Base-by-base conservation (phyloP, 1,140 invertebrate species). In the Trichonephila inaurata region DNA sequence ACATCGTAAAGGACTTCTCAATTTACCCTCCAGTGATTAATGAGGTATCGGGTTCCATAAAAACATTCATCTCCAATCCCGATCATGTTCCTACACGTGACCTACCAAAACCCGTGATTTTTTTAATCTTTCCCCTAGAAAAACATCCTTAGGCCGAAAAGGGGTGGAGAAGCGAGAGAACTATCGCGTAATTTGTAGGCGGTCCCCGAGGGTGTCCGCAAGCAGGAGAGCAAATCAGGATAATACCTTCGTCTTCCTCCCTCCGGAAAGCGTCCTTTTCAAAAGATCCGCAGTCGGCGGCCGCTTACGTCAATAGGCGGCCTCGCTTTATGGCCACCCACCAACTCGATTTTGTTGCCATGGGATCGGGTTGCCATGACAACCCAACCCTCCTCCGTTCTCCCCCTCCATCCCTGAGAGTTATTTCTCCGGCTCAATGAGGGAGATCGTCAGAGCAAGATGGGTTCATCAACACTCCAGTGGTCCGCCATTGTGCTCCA, bases 221-320 rank as follows among this genome's bases (percentile, higher is more conserved):
- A 72, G 91, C 85, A 82, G 86, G 86, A 82, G 92, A 93, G 92
- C 92, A 93, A 93, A 93, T 93, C 92, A 93, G 92, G 92, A 93
- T 93, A 93, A 93, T 93, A 88, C 92, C 92, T 82, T 69, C 90
- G 33, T 85, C 77, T 66, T 64, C 77, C 83, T 51, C 62, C 85
- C 85, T 61, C 86, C 85, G 85, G 85, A 89, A 88, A 72, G 83
- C 83, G 66, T 87, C 92, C 92, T 93, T 93, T 93, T 89, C 85
- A 89, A 93, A 93, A 89, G 92, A 77, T 83, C 64, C 81, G 66
- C 44, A 72, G 33, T 62, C 77, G 60, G 90, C 61, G 60, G 90
- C 77, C 91, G 91, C 92, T 89, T 93, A 89, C 92, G 92, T 93
- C 92, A 93, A 93, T 93, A 93, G 92, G 83, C 69, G 69, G 58